These are phyloP conservation scores for Drosophila helvetica DNA, from an alignment of 2,888 invertebrate genomes.

Conservation along the genomic window DNA sequence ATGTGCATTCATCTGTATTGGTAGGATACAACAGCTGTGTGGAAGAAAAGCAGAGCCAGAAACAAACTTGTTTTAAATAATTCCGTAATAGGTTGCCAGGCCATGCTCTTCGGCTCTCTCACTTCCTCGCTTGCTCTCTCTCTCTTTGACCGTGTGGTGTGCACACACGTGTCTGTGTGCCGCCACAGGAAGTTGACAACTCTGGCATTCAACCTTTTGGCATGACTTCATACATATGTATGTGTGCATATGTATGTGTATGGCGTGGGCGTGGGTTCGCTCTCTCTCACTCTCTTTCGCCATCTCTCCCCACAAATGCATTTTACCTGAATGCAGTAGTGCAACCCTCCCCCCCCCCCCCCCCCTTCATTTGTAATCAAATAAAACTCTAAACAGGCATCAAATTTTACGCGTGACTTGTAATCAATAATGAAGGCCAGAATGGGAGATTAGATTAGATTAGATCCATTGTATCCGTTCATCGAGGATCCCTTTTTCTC, in stretches of 20 bases:
- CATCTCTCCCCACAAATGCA: background rate
- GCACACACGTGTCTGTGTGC: conserved; percentile 51
- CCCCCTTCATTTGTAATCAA: background rate
- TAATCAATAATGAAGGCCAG: background rate
- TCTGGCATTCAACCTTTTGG: conserved; percentile 18
- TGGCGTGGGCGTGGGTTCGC: conserved; percentile 22
- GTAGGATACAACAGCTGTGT: conserved; percentile 1
- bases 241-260: background rate
- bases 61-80: conserved; percentile 28
- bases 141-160: background rate
- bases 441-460: background rate
- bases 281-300: background rate
- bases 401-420: background rate
- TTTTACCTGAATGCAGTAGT: background rate
- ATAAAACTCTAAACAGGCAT: background rate
- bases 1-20: conserved; percentile 2
- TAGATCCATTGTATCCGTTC: background rate
- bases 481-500: background rate
- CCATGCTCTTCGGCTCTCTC: background rate
- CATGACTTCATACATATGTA: background rate
- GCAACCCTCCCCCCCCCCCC: too few relatives aligned
- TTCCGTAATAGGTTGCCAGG: conserved; percentile 1
- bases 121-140: background rate
- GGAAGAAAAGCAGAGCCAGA: conserved; percentile 28
- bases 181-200: conserved; percentile 50